Percentiles rank a stretch among this genome's conserved stretches.
phyloP scores from a whole-genome alignment of 2,113 vertebrate genomes.

The Phaetusa simplex region DNA sequence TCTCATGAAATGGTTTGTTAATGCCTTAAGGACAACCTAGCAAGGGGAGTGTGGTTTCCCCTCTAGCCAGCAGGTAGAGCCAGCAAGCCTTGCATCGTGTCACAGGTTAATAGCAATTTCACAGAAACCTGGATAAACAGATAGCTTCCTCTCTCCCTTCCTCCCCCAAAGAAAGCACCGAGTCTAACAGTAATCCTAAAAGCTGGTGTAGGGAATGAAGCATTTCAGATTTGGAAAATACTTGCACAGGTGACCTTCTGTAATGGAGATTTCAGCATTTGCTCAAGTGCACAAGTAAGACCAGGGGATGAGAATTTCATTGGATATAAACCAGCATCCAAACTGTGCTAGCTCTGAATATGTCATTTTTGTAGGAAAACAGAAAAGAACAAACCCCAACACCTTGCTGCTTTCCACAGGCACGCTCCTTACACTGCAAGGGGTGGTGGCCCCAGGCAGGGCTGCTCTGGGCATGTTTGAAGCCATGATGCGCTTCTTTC shows the following conservation, averaged over 20 bases:
- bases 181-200: background rate
- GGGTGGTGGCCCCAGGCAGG: background rate
- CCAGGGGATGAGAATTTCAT: background rate
- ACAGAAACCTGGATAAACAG: constrained; percentile 7
- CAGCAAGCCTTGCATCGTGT: constrained; percentile 52
- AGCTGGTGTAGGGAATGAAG: background rate
- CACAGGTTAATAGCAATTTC: background rate
- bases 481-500: background rate
- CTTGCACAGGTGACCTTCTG: background rate
- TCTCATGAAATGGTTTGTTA: background rate
- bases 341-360: background rate
- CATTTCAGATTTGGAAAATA: background rate
- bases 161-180: background rate
- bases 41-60: background rate
- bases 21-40: background rate
- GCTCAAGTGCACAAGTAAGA: background rate
- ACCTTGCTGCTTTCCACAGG: background rate
- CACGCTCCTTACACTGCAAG: background rate
- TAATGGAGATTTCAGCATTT: background rate
- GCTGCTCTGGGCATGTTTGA: background rate
- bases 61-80: constrained; percentile 66
- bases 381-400: background rate
- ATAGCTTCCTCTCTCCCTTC: background rate
- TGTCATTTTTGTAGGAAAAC: background rate
- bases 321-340: background rate